phyloP scores from a whole-genome alignment of 2,797 vertebrate genomes.

The Threskiornis aethiopicus region DNA sequence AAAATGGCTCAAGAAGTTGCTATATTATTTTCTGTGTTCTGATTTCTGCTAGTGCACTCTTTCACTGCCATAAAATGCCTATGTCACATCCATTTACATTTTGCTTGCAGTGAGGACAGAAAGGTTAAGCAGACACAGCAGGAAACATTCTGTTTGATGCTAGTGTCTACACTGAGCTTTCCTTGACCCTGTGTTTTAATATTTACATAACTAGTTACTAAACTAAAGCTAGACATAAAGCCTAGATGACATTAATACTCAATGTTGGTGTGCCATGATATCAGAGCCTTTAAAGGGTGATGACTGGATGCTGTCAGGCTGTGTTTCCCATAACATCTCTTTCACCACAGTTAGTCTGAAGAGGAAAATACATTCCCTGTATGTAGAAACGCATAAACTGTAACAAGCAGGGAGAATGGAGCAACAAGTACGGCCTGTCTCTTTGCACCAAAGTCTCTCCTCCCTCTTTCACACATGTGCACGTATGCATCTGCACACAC shows the following conservation, averaged over 20 bases:
- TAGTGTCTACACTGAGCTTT: neutral
- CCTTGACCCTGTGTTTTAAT: neutral
- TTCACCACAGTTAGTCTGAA: neutral
- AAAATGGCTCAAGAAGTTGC: neutral
- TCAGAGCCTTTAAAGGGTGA: neutral
- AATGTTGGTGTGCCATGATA: neutral
- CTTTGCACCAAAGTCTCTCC: neutral
- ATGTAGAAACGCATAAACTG: neutral
- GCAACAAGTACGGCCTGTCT: neutral
- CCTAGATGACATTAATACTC: neutral
- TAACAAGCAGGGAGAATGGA: neutral
- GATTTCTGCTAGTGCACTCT: neutral
- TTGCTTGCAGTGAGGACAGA: neutral
- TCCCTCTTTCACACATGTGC: neutral
- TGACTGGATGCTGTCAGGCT: neutral
- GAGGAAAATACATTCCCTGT: neutral
- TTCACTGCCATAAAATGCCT: neutral
- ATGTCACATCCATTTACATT: neutral
- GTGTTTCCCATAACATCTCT: neutral
- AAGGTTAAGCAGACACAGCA: neutral
- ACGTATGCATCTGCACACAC: fast-evolving
- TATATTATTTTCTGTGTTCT: neutral
- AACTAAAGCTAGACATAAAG: neutral
- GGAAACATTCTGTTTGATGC: neutral
- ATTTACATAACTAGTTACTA: neutral